These are phyloP conservation scores for Synodontis membranacea DNA, from an alignment of 2,113 vertebrate genomes.

Conservation along the genomic window DNA sequence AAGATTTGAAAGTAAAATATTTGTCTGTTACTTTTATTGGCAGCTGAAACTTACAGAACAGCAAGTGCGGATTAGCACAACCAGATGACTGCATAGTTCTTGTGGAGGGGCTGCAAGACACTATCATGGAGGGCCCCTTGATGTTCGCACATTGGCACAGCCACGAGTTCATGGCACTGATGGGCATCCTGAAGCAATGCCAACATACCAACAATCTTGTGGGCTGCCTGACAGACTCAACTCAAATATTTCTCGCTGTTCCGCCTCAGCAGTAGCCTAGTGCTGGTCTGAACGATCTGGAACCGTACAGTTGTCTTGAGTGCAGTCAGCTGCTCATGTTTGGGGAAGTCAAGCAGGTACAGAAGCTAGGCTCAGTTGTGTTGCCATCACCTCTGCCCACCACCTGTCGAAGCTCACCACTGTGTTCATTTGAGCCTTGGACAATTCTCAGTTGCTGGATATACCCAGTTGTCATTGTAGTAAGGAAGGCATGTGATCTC, in stretches of 20 bases:
- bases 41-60: too few species aligned
- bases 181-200: not conserved
- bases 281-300: not conserved
- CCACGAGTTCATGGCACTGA: not conserved
- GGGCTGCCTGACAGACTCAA: not conserved
- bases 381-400: not conserved
- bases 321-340: not conserved
- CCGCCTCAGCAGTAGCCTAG: not conserved
- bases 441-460: not conserved
- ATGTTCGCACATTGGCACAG: not conserved
- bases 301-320: not conserved
- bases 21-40: too few species aligned
- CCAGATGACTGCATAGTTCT: not conserved
- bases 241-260: not conserved
- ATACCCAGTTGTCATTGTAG: not conserved
- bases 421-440: not conserved
- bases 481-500: not conserved
- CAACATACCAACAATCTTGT: not conserved
- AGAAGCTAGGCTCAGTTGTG: not conserved
- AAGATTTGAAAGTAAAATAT: too few species aligned
- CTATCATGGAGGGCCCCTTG: not conserved
- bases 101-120: not conserved
- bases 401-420: not conserved
- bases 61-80: too few species aligned
- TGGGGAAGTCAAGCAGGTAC: not conserved